Evolutionary conservation across 2,888 invertebrate genomes (phyloP), one percentile per base, ranked within the genome.

Genomic region (Schizaphis graminum): DNA sequence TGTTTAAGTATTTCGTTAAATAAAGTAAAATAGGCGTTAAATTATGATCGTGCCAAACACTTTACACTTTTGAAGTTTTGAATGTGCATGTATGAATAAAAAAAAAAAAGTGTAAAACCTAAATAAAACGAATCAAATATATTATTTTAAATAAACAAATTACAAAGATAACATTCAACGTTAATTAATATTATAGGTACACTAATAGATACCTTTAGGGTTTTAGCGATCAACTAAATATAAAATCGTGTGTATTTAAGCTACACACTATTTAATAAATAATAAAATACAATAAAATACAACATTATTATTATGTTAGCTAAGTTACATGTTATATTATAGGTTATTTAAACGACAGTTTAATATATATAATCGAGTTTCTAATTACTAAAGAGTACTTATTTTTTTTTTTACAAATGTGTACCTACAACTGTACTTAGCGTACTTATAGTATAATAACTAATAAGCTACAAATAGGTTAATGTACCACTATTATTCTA

Each of bases 1-100:
- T 47, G 47, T 47, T 77, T 67, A 67, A 67, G 49, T 67, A 67
- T 67, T 90, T 67, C 90, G 47, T 67, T 67, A 90, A 90, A 90
- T 67, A 47, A 90, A n/a, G 35, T 67, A 67, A 49, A 77, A 90
- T 47, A 35, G 44, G 47, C 61, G 47, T 90, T n/a, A 47, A 67
- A 90, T 90, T 21, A 67, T 41, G 13, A 41, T 10, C 56, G 41
- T 89, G 77, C 21, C 61, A 53, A 67, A 90, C 44, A 90, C 13
- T 49, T 90, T 35, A 35, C 24, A 67, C 90, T 67, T 67, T 67
- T 90, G 61, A 44, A 24, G 21, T 47, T 44, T 28, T n/a, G 11
- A 26, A 57, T 47, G 21, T 47, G 61, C 47, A 85, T 28, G 4
- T 11, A 47, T 7, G 28, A 85, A 26, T 85, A 44, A 44, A 85